A percentile compares a stretch with the other conserved stretches of the same genome.
Evolutionary conservation across 2,113 vertebrate species (phyloP).

Genomic region (Campylomormyrus numenius): DNA sequence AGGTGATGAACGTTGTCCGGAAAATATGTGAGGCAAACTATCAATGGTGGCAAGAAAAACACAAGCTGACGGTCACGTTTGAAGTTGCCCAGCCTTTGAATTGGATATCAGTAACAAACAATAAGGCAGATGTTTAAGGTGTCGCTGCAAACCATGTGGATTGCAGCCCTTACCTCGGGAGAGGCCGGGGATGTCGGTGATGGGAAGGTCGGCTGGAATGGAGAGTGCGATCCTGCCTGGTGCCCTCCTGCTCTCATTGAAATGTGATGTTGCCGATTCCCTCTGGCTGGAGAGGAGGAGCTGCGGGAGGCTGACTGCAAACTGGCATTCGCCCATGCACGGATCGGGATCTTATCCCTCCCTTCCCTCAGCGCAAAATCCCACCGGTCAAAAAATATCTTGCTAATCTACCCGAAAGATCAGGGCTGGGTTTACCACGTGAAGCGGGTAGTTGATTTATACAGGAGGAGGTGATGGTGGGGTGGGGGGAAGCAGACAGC

Average conservation of each 20-base stretch:
- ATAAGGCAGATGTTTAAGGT: background rate
- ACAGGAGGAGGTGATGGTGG: slow-evolving; percentile 36
- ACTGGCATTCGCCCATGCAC: slow-evolving; percentile 45
- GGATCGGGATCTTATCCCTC: slow-evolving; percentile 29
- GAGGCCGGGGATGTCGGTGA: slow-evolving; percentile 38
- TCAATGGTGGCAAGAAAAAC: background rate
- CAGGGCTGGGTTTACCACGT: slow-evolving; percentile 39
- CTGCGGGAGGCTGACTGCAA: slow-evolving; percentile 40
- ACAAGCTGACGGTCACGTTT: background rate
- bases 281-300: slow-evolving; percentile 54
- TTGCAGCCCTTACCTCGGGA: slow-evolving; percentile 48
- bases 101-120: background rate
- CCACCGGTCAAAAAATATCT: slow-evolving; percentile 26
- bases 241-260: slow-evolving; percentile 56
- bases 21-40: background rate
- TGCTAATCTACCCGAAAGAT: slow-evolving; percentile 35
- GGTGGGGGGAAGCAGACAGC: background rate
- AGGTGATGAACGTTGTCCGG: slow-evolving; percentile 9
- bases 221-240: slow-evolving; percentile 44
- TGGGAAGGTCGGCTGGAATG: slow-evolving; percentile 37
- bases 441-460: slow-evolving; percentile 32
- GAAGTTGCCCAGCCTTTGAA: background rate
- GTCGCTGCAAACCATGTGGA: background rate
- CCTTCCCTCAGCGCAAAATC: slow-evolving; percentile 26
- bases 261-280: slow-evolving; percentile 43